Evolutionary conservation across 1,140 invertebrate species (phyloP), one percentile per base, ranked within the genome.

Genomic region (Lepidostoma basale): DNA sequence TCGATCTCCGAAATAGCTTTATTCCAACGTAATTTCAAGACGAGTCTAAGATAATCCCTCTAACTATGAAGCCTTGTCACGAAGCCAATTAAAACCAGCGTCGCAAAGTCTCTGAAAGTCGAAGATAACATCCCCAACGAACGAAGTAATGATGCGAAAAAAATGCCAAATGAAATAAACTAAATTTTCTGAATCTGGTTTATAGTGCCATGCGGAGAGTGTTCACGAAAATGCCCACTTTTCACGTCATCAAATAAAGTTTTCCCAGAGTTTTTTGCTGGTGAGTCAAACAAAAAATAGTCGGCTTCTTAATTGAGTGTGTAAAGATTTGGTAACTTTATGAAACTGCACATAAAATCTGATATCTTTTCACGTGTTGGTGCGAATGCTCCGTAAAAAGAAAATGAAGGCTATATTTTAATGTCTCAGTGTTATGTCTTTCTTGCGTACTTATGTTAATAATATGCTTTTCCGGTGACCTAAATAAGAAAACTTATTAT

Each of bases 211-310:
- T 49, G 25, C 45, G 45, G 45, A 25, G 25, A 23, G 25, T 12
- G 12, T 49, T 49, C 14, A 23, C 18, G 4, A 49, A 23, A 49
- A 49, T 26, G 22, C 20, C 45, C 45, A 12, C 45, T 49, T 49
- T 49, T 49, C 45, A 49, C 45, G 45, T 49, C 22, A 49, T 49
- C 45, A 49, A 49, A 49, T 49, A 49, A 49, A 22, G 20, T 26
- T n/a, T n/a, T n/a, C n/a, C n/a, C n/a, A n/a, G n/a, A n/a, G n/a
- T n/a, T n/a, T n/a, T n/a, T n/a, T n/a, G n/a, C n/a, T n/a, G n/a
- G n/a, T n/a, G n/a, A n/a, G n/a, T n/a, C n/a, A n/a, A n/a, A n/a
- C n/a, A n/a, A n/a, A n/a, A n/a, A n/a, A n/a, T n/a, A n/a, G 45
- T 26, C 23, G 45, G 45, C n/a, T 49, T 49, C 45, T 23, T 23